A percentile compares a stretch with the other conserved stretches of the same genome.
Evolutionary conservation across 2,888 invertebrate species (phyloP).

Genomic region (Pammene fasciana): DNA sequence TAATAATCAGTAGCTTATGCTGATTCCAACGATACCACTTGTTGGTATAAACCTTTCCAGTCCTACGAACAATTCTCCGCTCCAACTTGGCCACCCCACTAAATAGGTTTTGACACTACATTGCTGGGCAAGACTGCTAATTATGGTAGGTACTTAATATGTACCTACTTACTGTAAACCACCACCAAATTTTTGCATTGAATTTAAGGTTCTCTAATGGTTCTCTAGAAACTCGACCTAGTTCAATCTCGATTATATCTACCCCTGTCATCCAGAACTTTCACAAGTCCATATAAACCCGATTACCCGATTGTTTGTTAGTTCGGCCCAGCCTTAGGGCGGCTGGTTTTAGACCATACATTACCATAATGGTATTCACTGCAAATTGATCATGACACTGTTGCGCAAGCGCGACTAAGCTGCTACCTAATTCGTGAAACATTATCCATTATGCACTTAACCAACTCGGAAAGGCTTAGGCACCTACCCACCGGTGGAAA

Average conservation of each 20-base stretch:
- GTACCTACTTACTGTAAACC: too few species aligned
- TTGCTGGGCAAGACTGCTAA: too few species aligned
- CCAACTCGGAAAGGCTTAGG: not conserved
- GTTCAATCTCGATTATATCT: slow-evolving; percentile 17
- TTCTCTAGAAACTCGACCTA: not conserved
- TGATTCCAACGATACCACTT: too few species aligned
- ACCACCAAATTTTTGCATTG: too few species aligned
- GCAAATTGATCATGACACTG: slow-evolving; percentile 52
- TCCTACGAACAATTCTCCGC: too few species aligned
- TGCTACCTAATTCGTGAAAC: slow-evolving; percentile 8
- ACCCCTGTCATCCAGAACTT: slow-evolving; percentile 34
- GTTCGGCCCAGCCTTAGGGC: slow-evolving; percentile 43
- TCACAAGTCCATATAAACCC: slow-evolving; percentile 38
- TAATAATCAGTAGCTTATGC: too few species aligned
- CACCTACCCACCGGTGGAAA: too few species aligned
- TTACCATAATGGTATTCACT: slow-evolving; percentile 52
- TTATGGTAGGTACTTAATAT: too few species aligned
- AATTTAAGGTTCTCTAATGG: too few species aligned
- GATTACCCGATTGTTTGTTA: slow-evolving; percentile 45
- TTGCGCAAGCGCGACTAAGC: slow-evolving; percentile 35
- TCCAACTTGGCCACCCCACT: too few species aligned
- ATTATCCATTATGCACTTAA: not conserved
- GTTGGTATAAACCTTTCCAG: too few species aligned
- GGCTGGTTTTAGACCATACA: slow-evolving; percentile 47
- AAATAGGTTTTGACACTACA: too few species aligned